Evolutionary conservation across 2,797 vertebrate genomes (phyloP).

Genomic region (Delichon dasypus): DNA sequence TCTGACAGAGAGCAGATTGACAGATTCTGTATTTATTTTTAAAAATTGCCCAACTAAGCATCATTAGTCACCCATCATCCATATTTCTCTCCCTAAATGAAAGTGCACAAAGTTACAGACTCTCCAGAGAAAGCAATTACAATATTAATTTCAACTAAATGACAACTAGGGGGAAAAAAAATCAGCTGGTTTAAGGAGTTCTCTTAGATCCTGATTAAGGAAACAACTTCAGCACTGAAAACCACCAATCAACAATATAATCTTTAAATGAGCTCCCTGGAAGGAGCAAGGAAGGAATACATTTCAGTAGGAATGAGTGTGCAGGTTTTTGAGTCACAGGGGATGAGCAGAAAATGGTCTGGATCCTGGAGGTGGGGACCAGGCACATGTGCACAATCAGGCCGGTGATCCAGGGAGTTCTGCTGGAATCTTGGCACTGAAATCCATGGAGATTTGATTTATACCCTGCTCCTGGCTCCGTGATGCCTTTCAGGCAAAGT

Average conservation of each 20-base stretch:
- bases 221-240: not conserved
- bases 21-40: conserved; percentile 50
- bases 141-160: conserved; percentile 38
- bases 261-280: not conserved
- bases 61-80: conserved; percentile 39
- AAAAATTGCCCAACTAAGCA: conserved; percentile 52
- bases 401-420: not conserved
- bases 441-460: not conserved
- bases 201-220: not conserved
- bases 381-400: fast-evolving
- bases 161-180: not conserved
- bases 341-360: not conserved
- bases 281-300: not conserved
- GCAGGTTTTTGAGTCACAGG: not conserved
- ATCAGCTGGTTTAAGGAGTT: not conserved
- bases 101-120: not conserved
- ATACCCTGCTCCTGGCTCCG: fast-evolving
- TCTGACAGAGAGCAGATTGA: conserved; percentile 18
- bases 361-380: not conserved
- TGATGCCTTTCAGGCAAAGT: not conserved
- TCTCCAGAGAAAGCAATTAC: conserved; percentile 35
- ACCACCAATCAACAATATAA: not conserved
- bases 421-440: not conserved
- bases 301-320: not conserved
- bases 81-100: conserved; percentile 9